These are phyloP conservation scores for Henicopernis longicauda DNA, from an alignment of 2,113 vertebrate genomes.

Conservation along the genomic window DNA sequence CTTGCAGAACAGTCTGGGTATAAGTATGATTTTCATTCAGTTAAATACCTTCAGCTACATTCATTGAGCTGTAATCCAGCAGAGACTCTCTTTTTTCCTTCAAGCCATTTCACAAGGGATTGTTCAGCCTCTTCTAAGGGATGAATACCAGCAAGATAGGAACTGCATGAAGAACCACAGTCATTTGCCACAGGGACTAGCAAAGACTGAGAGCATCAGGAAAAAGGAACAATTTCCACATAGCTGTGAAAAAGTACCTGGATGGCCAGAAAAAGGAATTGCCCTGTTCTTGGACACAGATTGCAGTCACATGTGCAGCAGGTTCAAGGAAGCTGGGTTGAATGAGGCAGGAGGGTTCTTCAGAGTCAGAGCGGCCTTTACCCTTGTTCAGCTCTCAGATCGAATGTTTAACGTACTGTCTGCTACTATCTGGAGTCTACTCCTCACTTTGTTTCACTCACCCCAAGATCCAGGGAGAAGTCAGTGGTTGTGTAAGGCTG, in stretches of 20 bases:
- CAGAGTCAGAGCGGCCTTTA: not conserved
- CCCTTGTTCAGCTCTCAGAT: not conserved
- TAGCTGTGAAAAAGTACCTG: not conserved
- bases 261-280: not conserved
- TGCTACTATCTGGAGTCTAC: not conserved
- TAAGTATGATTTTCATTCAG: not conserved
- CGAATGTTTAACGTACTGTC: not conserved
- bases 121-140: not conserved
- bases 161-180: not conserved
- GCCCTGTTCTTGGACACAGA: not conserved
- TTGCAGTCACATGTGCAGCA: not conserved
- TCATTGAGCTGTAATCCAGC: not conserved
- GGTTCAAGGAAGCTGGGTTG: not conserved
- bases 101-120: not conserved
- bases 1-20: not conserved
- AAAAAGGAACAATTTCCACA: not conserved
- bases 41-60: not conserved
- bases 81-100: not conserved
- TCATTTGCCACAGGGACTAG: not conserved
- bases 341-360: not conserved
- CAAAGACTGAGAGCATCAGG: not conserved
- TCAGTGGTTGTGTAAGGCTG: conserved; percentile 1
- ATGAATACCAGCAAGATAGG: not conserved
- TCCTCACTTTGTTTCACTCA: not conserved
- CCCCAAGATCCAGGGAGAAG: not conserved